Evolutionary conservation across 2,113 vertebrate species (phyloP).

Genomic region (Hippocampus zosterae): DNA sequence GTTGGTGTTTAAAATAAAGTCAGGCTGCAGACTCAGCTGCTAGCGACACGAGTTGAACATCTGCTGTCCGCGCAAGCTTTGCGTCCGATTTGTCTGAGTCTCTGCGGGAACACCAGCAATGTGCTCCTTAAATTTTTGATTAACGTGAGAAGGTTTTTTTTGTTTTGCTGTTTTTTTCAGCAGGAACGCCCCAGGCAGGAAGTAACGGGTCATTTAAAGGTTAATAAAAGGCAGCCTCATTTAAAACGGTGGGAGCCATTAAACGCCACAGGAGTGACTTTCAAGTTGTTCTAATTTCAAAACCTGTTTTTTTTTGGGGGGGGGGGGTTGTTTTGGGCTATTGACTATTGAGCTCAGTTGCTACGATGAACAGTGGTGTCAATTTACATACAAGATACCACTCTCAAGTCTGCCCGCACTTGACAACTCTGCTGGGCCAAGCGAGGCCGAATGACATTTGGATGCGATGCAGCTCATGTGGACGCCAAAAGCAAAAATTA

Average conservation of each 20-base stretch:
- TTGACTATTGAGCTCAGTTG: no score
- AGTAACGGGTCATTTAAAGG: neutral
- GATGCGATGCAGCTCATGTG: no score
- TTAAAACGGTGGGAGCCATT: neutral
- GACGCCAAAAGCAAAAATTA: no score
- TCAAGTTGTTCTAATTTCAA: neutral
- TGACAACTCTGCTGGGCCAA: no score
- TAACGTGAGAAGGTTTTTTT: conserved; percentile 11
- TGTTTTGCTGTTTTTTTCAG: neutral
- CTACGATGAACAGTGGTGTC: no score
- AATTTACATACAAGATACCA: no score
- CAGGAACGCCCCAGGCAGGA: neutral
- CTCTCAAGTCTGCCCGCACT: no score
- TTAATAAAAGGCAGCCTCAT: conserved; percentile 3
- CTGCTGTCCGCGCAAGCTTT: conserved; percentile 44
- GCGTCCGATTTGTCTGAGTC: conserved; percentile 25
- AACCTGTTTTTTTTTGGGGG: neutral
- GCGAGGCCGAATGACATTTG: no score
- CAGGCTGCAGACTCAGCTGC: conserved; percentile 65
- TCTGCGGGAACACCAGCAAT: conserved; percentile 26
- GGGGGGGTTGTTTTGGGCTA: no score
- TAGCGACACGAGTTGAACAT: conserved; percentile 62
- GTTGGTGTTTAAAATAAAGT: conserved; percentile 65
- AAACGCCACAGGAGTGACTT: neutral
- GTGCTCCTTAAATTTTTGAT: neutral